Conservation (phyloP, 2,888 invertebrate species). For the Sphaeridia pumilis region DNA sequence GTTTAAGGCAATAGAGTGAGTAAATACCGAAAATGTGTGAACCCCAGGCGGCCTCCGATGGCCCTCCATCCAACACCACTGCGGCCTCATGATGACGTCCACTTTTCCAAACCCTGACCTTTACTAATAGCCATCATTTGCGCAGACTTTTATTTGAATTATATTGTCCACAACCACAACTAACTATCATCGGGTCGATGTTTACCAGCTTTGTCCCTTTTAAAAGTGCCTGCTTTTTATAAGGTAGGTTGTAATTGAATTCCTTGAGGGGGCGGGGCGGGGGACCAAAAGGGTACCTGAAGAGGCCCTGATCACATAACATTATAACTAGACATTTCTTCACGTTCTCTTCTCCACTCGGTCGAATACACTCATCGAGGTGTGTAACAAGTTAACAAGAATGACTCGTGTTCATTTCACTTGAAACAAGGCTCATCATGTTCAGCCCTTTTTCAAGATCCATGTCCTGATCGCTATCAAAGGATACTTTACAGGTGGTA, state of each 20-base stretch:
- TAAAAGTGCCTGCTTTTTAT: neutral
- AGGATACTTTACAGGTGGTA: conserved; percentile 33
- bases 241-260: neutral
- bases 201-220: neutral
- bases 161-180: neutral
- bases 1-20: neutral
- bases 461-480: conserved; percentile 16
- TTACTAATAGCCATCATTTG: neutral
- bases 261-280: neutral
- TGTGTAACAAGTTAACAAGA: conserved; percentile 1
- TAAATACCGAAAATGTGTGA: too few species aligned
- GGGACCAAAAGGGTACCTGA: neutral
- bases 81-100: neutral
- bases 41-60: too few species aligned
- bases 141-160: neutral
- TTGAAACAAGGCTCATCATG: too few species aligned
- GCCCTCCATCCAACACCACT: too few species aligned
- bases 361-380: too few species aligned
- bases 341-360: too few species aligned
- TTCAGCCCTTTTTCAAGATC: neutral
- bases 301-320: neutral
- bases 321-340: too few species aligned
- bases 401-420: too few species aligned
- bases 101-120: neutral
- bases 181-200: conserved; percentile 1